These are phyloP conservation scores for Lycia hirtaria DNA, from an alignment of 2,888 invertebrate genomes.

Conservation along the genomic window DNA sequence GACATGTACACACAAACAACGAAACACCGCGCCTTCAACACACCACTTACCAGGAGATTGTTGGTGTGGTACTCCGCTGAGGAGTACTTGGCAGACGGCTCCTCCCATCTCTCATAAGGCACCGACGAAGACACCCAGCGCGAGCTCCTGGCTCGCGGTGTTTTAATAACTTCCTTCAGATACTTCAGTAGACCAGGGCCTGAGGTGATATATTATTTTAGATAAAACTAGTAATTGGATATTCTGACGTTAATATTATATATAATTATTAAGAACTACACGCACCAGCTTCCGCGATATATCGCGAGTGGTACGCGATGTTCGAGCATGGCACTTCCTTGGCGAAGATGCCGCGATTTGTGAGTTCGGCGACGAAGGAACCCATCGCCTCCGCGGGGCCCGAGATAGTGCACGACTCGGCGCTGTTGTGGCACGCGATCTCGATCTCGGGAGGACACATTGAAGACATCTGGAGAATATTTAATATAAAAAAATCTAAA, in stretches of 20 bases:
- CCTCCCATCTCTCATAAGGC: constrained; percentile 86
- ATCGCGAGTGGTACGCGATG: constrained; percentile 93
- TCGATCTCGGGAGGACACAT: constrained; percentile 73
- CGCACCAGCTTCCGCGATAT: constrained; percentile 86
- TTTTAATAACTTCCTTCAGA: constrained; percentile 83
- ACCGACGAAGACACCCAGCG: constrained; percentile 94
- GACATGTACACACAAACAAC: not conserved
- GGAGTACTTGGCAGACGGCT: constrained; percentile 70
- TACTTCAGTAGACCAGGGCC: constrained; percentile 6
- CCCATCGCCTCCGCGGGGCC: constrained; percentile 87
- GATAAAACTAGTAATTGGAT: not conserved
- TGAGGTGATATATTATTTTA: not conserved
- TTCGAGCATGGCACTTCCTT: constrained; percentile 85
- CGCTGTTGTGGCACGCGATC: constrained; percentile 91
- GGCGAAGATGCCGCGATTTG: constrained; percentile 49
- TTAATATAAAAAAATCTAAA: too few species aligned
- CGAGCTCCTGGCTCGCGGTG: constrained; percentile 86
- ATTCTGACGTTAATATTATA: too few species aligned
- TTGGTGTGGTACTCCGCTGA: constrained; percentile 94
- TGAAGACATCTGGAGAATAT: constrained; percentile 35
- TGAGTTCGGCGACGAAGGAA: constrained; percentile 78
- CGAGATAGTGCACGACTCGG: constrained; percentile 90
- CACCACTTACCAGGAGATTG: constrained; percentile 77
- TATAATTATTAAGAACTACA: not conserved
- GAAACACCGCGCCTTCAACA: not conserved